These are phyloP conservation scores for Agonopterix subpropinquella DNA, from an alignment of 2,888 invertebrate species.

Conservation along the genomic window DNA sequence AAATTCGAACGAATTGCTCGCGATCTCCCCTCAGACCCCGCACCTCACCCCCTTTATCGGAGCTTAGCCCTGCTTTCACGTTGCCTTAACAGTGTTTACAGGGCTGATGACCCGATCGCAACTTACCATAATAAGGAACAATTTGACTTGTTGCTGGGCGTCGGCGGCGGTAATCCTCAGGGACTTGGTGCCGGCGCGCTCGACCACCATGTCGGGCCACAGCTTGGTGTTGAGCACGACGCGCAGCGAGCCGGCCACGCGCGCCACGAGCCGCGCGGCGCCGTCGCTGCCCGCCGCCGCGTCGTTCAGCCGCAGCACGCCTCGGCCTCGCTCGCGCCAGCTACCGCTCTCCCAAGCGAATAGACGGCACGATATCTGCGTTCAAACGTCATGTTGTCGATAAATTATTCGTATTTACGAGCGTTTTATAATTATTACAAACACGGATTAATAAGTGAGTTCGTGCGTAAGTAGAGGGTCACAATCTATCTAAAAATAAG, in stretches of 20 bases:
- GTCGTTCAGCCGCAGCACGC: conserved; percentile 91
- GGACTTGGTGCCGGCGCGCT: conserved; percentile 90
- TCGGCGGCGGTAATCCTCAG: conserved; percentile 92
- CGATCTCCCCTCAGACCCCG: no score
- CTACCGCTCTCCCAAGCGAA: conserved; percentile 91
- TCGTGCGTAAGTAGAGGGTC: no score
- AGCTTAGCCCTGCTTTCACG: no score
- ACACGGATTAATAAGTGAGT: no score
- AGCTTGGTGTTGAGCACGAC: conserved; percentile 95
- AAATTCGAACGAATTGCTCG: no score
- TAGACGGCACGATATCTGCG: conserved; percentile 86
- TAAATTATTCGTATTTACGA: no score
- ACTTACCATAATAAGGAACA: conserved; percentile 89
- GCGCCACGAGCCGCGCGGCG: conserved; percentile 87
- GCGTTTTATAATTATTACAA: no score
- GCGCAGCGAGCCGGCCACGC: conserved; percentile 91
- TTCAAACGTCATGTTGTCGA: no score
- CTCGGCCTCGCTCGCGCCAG: conserved; percentile 95
- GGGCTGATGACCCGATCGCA: no score
- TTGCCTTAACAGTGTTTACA: no score
- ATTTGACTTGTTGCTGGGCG: conserved; percentile 86
- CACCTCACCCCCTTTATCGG: no score
- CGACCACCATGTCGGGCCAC: conserved; percentile 95
- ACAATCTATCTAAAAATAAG: no score
- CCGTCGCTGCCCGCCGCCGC: conserved; percentile 61